A percentile compares a stretch with the other conserved stretches of the same genome.
phyloP scores from a whole-genome alignment of 2,888 invertebrate genomes.

The Hofmannophila pseudospretella region DNA sequence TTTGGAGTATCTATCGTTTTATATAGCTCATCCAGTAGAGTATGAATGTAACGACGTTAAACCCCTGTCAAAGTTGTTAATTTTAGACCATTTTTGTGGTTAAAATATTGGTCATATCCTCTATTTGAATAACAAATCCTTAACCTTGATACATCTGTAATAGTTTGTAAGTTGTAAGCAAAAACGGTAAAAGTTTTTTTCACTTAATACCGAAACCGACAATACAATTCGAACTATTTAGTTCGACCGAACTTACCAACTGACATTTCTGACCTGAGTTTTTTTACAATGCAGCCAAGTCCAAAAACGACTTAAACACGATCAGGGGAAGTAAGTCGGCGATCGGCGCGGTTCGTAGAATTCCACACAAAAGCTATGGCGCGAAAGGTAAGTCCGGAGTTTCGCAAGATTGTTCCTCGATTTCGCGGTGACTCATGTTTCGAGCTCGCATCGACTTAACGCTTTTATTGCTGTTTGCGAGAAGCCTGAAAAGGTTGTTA shows the following conservation, averaged over 20 bases:
- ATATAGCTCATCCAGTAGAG: no score
- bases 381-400: conserved; percentile 29
- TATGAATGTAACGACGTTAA: no score
- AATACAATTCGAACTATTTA: no score
- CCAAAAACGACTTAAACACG: neutral
- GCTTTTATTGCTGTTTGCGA: neutral
- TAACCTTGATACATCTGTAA: no score
- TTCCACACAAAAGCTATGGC: conserved; percentile 28
- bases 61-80: no score
- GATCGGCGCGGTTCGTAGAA: conserved; percentile 28
- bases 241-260: conserved; percentile 6
- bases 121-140: no score
- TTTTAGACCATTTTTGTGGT: no score
- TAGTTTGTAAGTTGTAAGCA: no score
- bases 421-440: conserved; percentile 49
- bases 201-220: no score
- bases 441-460: conserved; percentile 15
- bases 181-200: no score
- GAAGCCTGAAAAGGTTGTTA: neutral
- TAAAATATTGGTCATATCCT: no score
- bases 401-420: conserved; percentile 37
- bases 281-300: conserved; percentile 3
- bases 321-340: conserved; percentile 21
- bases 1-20: no score
- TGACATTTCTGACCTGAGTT: conserved; percentile 11